Base-by-base conservation (phyloP, 2,888 invertebrate species). In the Lochmaea capreae region DNA sequence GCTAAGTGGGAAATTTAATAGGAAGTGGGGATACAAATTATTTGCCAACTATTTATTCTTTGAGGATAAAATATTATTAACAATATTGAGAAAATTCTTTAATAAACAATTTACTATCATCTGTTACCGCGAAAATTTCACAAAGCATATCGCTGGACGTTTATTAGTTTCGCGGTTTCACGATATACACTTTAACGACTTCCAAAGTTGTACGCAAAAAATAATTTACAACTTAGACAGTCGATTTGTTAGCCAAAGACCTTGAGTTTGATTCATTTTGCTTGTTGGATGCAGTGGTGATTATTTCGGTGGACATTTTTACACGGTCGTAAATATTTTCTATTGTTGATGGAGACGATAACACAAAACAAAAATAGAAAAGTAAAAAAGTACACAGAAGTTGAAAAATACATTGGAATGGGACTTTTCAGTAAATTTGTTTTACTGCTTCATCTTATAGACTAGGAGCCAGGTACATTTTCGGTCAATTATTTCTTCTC, bases 181-280 rank as follows among this genome's bases (percentile, higher is more conserved):
- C 18, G 18, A 63, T 61, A 63, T 11, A 33, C 33, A 63, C 12
- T 16, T 63, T 63, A 43, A 63, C 62, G 62, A 43, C 43, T 63
- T 63, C 18, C 16, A 63, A n/a, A 43, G 18, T 63, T 63, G 43
- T 43, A 63, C 2, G 16, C 16, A 54, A 63, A 73, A 62, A 49
- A 68, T 57, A 46, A 49, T 67, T 65, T 49, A 71, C 49, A 46
- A 61, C 67, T 58, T 54, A 11, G 61, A 43, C 42, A 43, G 22
- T 67, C 65, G 57, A 71, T 68, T 75, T 73, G 52, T 69, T 54
- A 65, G 14, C 52, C 43, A 49, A 43, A 43, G 42, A 57, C 46
- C 58, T 59, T 58, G 43, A 18, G 33, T 33, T 18, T 42, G 52
- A 43, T 58, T n/a, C 22, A 58, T 57, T 57, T 58, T 59, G 18